Conservation (phyloP, 1,140 invertebrate genomes). For the Brachystomella parvula region DNA sequence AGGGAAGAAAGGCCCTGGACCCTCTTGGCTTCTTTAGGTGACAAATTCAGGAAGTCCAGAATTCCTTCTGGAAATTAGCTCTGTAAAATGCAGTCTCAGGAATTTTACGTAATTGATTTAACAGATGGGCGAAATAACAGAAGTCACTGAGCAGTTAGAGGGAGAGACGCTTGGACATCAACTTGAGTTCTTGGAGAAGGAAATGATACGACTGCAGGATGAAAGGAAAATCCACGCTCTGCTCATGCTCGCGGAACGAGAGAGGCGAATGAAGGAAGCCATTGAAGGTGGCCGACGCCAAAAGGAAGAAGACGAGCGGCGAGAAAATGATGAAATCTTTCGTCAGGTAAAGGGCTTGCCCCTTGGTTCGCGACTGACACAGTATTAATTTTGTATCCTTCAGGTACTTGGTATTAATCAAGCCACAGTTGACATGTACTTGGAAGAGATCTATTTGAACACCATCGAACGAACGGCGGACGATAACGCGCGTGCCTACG, state of each 20-base stretch:
- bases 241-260: constrained; percentile 57
- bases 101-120: constrained; percentile 7
- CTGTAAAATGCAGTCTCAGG: constrained; percentile 1
- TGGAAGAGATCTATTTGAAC: constrained; percentile 55
- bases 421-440: constrained; percentile 53
- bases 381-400: constrained; percentile 16
- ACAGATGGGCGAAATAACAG: constrained; percentile 27
- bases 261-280: constrained; percentile 59
- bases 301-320: constrained; percentile 54
- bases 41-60: constrained; percentile 2
- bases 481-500: constrained; percentile 48
- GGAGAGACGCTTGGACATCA: constrained; percentile 56
- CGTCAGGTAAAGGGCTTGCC: constrained; percentile 49
- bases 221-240: constrained; percentile 63
- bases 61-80: background rate
- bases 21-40: background rate
- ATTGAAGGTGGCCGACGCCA: constrained; percentile 61
- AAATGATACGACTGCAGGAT: constrained; percentile 59
- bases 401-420: constrained; percentile 52
- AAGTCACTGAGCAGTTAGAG: constrained; percentile 45
- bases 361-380: background rate
- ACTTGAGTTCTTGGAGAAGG: constrained; percentile 65
- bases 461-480: constrained; percentile 53
- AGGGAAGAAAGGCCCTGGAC: background rate
- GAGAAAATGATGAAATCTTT: constrained; percentile 68